Evolutionary conservation across 1,140 invertebrate genomes (phyloP).

Genomic region (Drosophila equinoxialis): DNA sequence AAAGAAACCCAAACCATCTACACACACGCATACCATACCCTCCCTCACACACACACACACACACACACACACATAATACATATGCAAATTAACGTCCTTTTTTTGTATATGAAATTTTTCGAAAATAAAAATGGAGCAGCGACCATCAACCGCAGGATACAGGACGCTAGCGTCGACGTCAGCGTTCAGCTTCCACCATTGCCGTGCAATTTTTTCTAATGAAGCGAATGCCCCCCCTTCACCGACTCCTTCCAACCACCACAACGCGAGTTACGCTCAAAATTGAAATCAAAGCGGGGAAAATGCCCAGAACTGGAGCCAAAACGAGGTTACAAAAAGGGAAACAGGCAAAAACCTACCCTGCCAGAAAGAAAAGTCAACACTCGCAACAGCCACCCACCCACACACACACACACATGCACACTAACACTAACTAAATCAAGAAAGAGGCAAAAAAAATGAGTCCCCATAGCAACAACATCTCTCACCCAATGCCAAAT

Average conservation of each 20-base stretch:
- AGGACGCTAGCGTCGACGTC: constrained; percentile 2
- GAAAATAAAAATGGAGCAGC: constrained; percentile 79
- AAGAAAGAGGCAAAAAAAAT: constrained; percentile 31
- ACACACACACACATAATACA: constrained; percentile 32
- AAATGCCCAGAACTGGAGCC: constrained; percentile 32
- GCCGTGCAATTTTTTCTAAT: constrained; percentile 67
- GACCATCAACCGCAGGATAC: constrained; percentile 53
- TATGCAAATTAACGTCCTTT: constrained; percentile 70
- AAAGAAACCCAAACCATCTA: constrained; percentile 33
- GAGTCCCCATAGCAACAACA: constrained; percentile 60
- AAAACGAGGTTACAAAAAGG: constrained; percentile 13
- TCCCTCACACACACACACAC: constrained; percentile 23
- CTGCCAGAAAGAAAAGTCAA: not conserved
- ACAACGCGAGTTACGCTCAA: constrained; percentile 55
- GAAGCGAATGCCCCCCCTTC: constrained; percentile 29
- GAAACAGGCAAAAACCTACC: constrained; percentile 10
- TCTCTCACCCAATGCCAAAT: constrained; percentile 65
- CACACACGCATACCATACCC: not conserved
- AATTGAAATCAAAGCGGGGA: constrained; percentile 54
- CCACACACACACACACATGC: not conserved
- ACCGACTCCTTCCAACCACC: not conserved
- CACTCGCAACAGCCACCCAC: not conserved
- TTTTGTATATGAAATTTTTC: constrained; percentile 19
- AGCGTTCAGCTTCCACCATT: constrained; percentile 23
- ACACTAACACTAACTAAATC: constrained; percentile 38